Conservation (phyloP, 2,113 vertebrate species). For the Callorhinus ursinus region DNA sequence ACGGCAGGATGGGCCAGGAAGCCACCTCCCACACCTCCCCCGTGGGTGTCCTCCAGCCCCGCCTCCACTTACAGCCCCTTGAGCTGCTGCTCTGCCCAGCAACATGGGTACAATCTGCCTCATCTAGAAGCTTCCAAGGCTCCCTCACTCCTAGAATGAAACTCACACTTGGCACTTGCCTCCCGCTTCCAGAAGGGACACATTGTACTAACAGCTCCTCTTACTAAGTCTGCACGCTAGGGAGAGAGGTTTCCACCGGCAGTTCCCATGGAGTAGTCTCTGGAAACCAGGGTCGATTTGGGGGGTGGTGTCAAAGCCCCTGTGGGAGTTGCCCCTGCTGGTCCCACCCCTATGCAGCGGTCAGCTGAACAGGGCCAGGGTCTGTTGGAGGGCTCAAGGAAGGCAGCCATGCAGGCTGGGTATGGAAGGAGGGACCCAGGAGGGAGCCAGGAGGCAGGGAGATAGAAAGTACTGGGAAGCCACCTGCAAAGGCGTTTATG, state of each 20-base stretch:
- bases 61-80: not conserved
- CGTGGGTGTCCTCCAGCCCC: not conserved
- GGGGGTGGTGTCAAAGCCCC: not conserved
- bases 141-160: not conserved
- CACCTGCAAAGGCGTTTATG: not conserved
- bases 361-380: not conserved
- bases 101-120: not conserved
- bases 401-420: not conserved
- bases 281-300: not conserved
- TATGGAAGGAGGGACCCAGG: not conserved
- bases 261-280: not conserved
- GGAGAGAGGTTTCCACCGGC: not conserved
- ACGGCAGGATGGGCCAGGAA: not conserved
- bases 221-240: not conserved
- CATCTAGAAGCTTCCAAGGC: no score
- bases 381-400: not conserved
- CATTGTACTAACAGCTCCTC: not conserved
- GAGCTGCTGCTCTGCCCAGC: not conserved
- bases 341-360: not conserved
- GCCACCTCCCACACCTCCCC: not conserved
- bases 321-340: accelerated
- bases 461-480: not conserved
- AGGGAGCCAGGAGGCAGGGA: not conserved
- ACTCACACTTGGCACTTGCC: not conserved
- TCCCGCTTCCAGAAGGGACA: not conserved